These are phyloP conservation scores for Triplophysa tibetana DNA, from an alignment of 2,113 vertebrate species.

Conservation along the genomic window DNA sequence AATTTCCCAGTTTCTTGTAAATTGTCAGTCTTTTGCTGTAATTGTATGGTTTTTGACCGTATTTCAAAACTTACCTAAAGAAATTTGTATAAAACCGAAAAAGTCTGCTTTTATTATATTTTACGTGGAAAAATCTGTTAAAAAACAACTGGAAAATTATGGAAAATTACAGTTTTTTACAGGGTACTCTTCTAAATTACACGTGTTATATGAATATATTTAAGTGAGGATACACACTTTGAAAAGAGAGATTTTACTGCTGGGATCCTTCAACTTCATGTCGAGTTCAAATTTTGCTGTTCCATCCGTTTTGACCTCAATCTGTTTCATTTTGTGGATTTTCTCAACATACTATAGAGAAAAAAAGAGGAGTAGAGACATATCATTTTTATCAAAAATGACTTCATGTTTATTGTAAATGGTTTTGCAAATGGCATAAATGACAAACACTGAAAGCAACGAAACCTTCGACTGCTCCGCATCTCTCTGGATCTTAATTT, in stretches of 20 bases:
- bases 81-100: too few relatives aligned
- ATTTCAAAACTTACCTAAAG: too few relatives aligned
- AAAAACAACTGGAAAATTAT: too few relatives aligned
- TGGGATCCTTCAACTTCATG: slow-evolving; percentile 76
- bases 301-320: slow-evolving; percentile 75
- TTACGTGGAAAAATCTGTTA: too few relatives aligned
- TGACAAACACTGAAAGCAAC: slow-evolving; percentile 4
- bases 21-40: too few relatives aligned
- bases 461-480: slow-evolving; percentile 79
- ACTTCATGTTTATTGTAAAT: too few relatives aligned
- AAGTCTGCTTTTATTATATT: too few relatives aligned
- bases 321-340: slow-evolving; percentile 77
- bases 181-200: too few relatives aligned
- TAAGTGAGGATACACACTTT: slow-evolving; percentile 75
- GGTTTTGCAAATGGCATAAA: neutral
- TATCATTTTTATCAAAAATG: neutral
- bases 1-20: too few relatives aligned
- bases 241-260: slow-evolving; percentile 79
- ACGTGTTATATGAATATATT: neutral
- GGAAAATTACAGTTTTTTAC: too few relatives aligned
- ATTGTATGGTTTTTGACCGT: too few relatives aligned
- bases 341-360: slow-evolving; percentile 72
- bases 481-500: slow-evolving; percentile 76
- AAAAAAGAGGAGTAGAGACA: neutral
- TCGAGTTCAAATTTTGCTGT: slow-evolving; percentile 80